Conservation (phyloP, 1,140 invertebrate species). For the Drosophila trapezifrons region DNA sequence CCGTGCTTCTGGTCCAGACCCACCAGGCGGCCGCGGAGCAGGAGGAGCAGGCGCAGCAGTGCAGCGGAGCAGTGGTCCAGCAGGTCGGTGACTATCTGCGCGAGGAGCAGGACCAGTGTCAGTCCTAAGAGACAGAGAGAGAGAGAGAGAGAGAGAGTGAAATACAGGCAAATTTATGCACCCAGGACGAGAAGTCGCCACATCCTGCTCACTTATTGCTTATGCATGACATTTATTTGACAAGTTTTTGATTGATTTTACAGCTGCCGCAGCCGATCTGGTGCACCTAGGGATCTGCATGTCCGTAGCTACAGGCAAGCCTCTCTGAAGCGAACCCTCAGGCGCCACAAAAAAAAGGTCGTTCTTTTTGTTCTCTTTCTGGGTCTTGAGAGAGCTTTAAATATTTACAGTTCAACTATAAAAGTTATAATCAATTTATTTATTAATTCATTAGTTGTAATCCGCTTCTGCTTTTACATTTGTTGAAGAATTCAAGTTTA, state of each 20-base stretch:
- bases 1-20: conserved; percentile 53
- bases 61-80: conserved; percentile 42
- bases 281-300: conserved; percentile 14
- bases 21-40: conserved; percentile 52
- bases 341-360: background rate
- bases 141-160: conserved; percentile 6
- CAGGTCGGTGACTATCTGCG: conserved; percentile 47
- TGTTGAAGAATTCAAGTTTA: too few species aligned
- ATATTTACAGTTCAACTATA: too few species aligned
- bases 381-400: too few species aligned
- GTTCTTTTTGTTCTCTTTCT: too few species aligned
- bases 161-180: conserved; percentile 73
- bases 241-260: conserved; percentile 82
- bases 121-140: background rate
- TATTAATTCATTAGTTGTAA: too few species aligned
- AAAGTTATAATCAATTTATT: too few species aligned
- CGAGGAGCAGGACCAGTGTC: conserved; percentile 58
- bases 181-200: conserved; percentile 57
- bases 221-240: conserved; percentile 83
- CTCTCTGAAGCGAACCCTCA: background rate
- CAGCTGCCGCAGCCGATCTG: conserved; percentile 60
- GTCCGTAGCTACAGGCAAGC: conserved; percentile 7
- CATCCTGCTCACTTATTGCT: conserved; percentile 61
- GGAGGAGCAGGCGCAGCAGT: conserved; percentile 36
- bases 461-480: too few species aligned